Conservation (phyloP, 2,797 vertebrate species). For the Euthynnus affinis region DNA sequence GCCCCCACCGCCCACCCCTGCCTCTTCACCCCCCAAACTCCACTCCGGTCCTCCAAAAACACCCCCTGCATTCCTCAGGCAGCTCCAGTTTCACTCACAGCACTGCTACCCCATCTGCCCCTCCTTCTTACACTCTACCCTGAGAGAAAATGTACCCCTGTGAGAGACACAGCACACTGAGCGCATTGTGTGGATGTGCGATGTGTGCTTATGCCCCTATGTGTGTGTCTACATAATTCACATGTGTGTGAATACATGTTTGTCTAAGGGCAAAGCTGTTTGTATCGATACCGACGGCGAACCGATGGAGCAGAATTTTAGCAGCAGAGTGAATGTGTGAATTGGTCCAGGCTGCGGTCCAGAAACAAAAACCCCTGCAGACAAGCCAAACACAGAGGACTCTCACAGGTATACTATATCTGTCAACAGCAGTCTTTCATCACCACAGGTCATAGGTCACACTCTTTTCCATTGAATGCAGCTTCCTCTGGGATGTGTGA, state of each 20-base stretch:
- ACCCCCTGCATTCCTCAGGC: slow-evolving; percentile 83
- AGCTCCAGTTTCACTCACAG: slow-evolving; percentile 84
- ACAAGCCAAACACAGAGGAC: slow-evolving; percentile 77
- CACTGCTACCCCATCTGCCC: slow-evolving; percentile 84
- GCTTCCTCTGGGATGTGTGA: slow-evolving; percentile 80
- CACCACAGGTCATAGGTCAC: slow-evolving; percentile 79
- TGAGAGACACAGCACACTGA: slow-evolving; percentile 75
- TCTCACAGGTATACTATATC: slow-evolving; percentile 87
- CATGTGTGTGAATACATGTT: slow-evolving; percentile 64
- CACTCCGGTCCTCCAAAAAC: slow-evolving; percentile 74
- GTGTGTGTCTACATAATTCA: slow-evolving; percentile 60
- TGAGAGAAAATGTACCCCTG: slow-evolving; percentile 80
- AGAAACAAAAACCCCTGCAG: slow-evolving; percentile 75
- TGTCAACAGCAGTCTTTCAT: slow-evolving; percentile 82
- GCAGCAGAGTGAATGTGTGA: slow-evolving; percentile 53
- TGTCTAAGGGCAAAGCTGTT: slow-evolving; percentile 59
- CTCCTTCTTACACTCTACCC: slow-evolving; percentile 76
- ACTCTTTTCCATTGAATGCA: slow-evolving; percentile 74
- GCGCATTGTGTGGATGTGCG: slow-evolving; percentile 68
- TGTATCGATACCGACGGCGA: slow-evolving; percentile 43
- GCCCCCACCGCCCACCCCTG: slow-evolving; percentile 58
- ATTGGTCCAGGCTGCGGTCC: slow-evolving; percentile 59
- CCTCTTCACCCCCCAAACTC: slow-evolving; percentile 73
- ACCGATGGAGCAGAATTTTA: slow-evolving; percentile 31
- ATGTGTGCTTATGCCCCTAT: slow-evolving; percentile 51